Evolutionary conservation across 2,888 invertebrate species (phyloP), one percentile per base, ranked within the genome.

Genomic region (Amphipoea oculea): DNA sequence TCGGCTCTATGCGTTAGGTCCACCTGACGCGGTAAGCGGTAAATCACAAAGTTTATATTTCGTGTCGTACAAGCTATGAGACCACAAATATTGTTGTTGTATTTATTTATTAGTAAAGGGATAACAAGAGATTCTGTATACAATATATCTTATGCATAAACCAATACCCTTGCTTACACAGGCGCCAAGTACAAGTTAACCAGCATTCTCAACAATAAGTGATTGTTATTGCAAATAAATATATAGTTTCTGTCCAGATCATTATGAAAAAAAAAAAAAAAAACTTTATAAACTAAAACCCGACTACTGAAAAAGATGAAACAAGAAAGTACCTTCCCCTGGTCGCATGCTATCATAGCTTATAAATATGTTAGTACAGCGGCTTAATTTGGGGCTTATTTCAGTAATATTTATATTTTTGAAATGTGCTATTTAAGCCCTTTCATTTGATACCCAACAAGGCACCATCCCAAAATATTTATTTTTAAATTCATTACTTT

Each of bases 1-100:
- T 94, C 92, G 95, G 93, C 94, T 94, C 94, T 96, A 96, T 96
- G 95, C 96, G 96, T 95, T 97, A 97, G 94, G 97, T 97, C 97
- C 97, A 97, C 94, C 97, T 97, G 96, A 93, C 95, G 94, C 92
- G 92, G 95, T 94, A 95, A 95, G 96, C 96, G 95, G 93, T 89
- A 95, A 96, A 96, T 92, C 92, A 95, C 91, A 93, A 92, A 91
- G 81, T 92, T 93, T 88, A 63, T 92, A 93, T 88, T 88, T 84
- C 89, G 86, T 91, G 86, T 91, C 82, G 84, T 79, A 81, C 82
- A 82, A 76, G 80, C 86, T 80, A 77, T 85, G 87, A 89, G 88
- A 90, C 89, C 88, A 92, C 90, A 91, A 93, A 91, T 87, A 84
- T 85, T 69, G 17, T 51, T 70, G 2, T 17, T 67, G 17, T 54